Base-by-base conservation (phyloP, 2,888 invertebrate genomes). In the Pseudococcus viburni region DNA sequence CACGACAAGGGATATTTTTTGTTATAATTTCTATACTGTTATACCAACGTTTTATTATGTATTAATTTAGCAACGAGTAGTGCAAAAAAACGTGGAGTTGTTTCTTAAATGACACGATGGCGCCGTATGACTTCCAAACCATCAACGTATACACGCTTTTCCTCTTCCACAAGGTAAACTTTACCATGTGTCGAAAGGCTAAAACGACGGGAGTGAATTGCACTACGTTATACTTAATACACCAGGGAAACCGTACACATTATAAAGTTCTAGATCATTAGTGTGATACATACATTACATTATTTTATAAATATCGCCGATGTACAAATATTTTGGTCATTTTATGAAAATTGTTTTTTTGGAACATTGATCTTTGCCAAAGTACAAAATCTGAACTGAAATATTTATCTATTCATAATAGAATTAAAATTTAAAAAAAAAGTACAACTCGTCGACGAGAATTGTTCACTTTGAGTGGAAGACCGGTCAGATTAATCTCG, bases 121-220 rank as follows among this genome's bases (percentile, higher is more conserved):
- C 85, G 85, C 85, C 85, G 51, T 39, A 59, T 33, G 85, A 85
- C 85, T 85, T 85, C 26, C 15, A 80, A 80, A 33, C 51, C 59
- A 85, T 85, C 85, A 59, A 39, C 59, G 64, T 85, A n/a, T 33
- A 85, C 85, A 85, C 39, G 85, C 26, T 59, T 59, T 85, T 33
- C 51, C 39, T 39, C 55, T 51, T 85, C 51, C 22, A 33, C n/a
- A 85, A 19, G 59, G 59, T 59, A 85, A 55, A 85, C 15, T 80
- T 33, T 39, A 42, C 42, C 80, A 80, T 80, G 46, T n/a, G 42
- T 80, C 80, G 80, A 80, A 80, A 80, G 80, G 80, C 42, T 80
- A 80, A 80, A 80, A 80, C 80, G 80, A n/a, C 80, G 42, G 80
- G 80, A 42, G 80, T n/a, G 80, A 33, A 80, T 42, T 80, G 59